A percentile compares a stretch with the other conserved stretches of the same genome.
Conservation (phyloP, 2,797 vertebrate species). For the Scolopax rusticola region DNA sequence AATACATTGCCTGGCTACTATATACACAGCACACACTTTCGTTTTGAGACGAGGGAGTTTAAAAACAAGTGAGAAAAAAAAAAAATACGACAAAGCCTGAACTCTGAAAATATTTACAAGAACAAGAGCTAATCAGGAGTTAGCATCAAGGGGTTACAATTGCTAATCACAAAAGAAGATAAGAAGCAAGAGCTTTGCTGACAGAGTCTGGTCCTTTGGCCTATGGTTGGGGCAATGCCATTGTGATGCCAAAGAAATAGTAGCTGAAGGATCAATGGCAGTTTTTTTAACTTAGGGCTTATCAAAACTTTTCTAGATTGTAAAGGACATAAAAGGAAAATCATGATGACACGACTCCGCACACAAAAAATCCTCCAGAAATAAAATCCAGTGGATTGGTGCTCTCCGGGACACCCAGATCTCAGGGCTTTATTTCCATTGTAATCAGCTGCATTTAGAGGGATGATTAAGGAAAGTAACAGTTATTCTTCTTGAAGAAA, state of each 20-base stretch:
- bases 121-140: slow-evolving; percentile 23
- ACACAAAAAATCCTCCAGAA: neutral
- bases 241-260: neutral
- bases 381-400: neutral
- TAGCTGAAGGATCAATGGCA: neutral
- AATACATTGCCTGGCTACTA: slow-evolving; percentile 76
- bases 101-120: slow-evolving; percentile 49
- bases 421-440: neutral
- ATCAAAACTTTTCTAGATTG: neutral
- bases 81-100: slow-evolving; percentile 18
- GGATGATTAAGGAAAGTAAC: neutral
- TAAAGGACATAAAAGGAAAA: neutral
- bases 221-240: neutral
- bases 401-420: neutral
- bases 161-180: neutral
- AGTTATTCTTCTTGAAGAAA: neutral
- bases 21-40: slow-evolving; percentile 66
- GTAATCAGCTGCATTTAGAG: neutral
- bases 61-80: slow-evolving; percentile 71
- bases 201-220: neutral
- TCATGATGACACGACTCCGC: neutral
- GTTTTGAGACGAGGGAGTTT: slow-evolving; percentile 52
- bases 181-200: neutral
- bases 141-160: neutral
- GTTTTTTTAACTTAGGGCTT: neutral